Evolutionary conservation across 2,113 vertebrate species (phyloP).

Genomic region (Brachyistius frenatus): DNA sequence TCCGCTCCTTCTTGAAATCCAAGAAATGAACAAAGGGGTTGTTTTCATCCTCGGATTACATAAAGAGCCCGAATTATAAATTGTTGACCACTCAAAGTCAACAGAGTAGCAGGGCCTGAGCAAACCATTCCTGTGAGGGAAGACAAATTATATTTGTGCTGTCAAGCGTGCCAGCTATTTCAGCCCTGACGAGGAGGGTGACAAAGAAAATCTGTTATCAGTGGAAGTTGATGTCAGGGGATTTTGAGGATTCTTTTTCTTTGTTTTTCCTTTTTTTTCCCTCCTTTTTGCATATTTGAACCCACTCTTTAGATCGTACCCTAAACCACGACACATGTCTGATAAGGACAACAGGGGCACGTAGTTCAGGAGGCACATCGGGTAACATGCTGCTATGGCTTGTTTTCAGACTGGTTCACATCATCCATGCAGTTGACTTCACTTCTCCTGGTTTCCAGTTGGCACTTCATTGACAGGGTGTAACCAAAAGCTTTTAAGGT

Average conservation of each 20-base stretch:
- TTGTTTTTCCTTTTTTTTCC: not conserved
- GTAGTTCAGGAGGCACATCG: not conserved
- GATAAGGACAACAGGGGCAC: constrained; percentile 14
- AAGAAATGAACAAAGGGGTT: constrained; percentile 49
- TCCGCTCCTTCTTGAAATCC: constrained; percentile 63
- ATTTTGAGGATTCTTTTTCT: constrained; percentile 33
- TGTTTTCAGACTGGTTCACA: constrained; percentile 59
- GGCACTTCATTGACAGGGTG: constrained; percentile 54
- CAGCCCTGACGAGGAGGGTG: constrained; percentile 60
- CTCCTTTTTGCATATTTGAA: constrained; percentile 38
- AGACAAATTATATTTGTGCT: constrained; percentile 76
- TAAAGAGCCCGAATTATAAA: constrained; percentile 65
- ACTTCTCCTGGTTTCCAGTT: constrained; percentile 43
- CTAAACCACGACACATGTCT: constrained; percentile 44
- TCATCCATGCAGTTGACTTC: constrained; percentile 44
- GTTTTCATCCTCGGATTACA: constrained; percentile 36
- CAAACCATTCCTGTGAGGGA: constrained; percentile 66
- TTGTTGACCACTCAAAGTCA: constrained; percentile 75
- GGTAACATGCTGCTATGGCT: constrained; percentile 24
- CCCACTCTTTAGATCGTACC: constrained; percentile 36
- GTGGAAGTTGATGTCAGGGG: constrained; percentile 60
- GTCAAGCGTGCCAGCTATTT: constrained; percentile 67
- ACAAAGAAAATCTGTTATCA: constrained; percentile 74
- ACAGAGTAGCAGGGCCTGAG: constrained; percentile 57
- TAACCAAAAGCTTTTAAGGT: constrained; percentile 69